Evolutionary conservation across 2,113 vertebrate genomes (phyloP).

Genomic region (Mesembrinibis cayennensis): DNA sequence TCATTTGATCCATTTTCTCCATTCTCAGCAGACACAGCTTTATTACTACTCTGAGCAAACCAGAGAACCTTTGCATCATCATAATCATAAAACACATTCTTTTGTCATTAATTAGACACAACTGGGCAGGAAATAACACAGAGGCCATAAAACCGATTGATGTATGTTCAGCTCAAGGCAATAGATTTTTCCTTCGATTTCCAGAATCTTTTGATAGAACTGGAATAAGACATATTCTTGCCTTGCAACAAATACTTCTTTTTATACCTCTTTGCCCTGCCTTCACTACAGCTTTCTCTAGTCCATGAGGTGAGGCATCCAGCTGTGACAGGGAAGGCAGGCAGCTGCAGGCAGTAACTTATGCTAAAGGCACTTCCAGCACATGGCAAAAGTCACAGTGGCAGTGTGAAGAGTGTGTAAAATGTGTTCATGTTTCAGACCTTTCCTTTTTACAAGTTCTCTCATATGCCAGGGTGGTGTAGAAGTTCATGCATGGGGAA

Average conservation of each 20-base stretch:
- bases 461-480: not conserved
- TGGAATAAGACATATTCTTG: not conserved
- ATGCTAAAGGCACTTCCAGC: not conserved
- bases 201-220: not conserved
- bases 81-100: conserved; percentile 55
- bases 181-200: conserved; percentile 1
- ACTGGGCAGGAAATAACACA: conserved; percentile 36
- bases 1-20: conserved; percentile 11
- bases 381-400: not conserved
- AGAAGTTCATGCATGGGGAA: not conserved
- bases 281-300: not conserved
- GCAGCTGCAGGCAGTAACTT: not conserved
- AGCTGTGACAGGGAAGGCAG: not conserved
- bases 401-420: not conserved
- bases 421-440: not conserved
- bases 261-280: not conserved
- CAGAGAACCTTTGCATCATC: conserved; percentile 33
- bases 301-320: not conserved
- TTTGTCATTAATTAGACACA: conserved; percentile 66
- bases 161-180: conserved; percentile 13
- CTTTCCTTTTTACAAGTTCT: not conserved
- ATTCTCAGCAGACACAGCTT: conserved; percentile 21
- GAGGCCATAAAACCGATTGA: conserved; percentile 29
- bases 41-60: conserved; percentile 34
- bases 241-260: not conserved